A percentile compares a stretch with the other conserved stretches of the same genome.
phyloP scores from a whole-genome alignment of 2,888 invertebrate genomes.

The Agrenia bidenticulata region DNA sequence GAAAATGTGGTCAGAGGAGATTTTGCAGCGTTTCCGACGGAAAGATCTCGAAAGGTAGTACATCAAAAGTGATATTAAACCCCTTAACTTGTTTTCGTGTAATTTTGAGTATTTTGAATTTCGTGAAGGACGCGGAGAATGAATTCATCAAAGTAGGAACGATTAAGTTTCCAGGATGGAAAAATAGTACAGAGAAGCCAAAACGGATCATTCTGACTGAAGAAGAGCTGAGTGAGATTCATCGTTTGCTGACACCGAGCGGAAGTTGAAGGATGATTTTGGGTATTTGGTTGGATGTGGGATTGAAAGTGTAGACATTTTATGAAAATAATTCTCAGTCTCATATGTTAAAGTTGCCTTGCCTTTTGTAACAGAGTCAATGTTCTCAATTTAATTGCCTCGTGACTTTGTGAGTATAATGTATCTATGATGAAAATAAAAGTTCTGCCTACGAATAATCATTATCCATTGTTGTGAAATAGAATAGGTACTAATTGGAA shows the following conservation, averaged over 20 bases:
- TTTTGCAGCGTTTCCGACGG: constrained; percentile 44
- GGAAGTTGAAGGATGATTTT: too few species aligned
- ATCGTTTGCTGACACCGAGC: constrained; percentile 41
- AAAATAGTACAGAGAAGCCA: constrained; percentile 38
- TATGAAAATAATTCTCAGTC: too few species aligned
- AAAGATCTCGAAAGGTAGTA: constrained; percentile 30
- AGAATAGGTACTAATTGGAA: too few species aligned
- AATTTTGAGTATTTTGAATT: constrained; percentile 4
- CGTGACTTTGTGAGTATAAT: too few species aligned
- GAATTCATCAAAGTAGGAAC: constrained; percentile 43
- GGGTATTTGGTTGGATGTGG: too few species aligned
- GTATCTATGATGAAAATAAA: too few species aligned
- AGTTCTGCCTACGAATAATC: too few species aligned
- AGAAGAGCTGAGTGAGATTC: constrained; percentile 44
- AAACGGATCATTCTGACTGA: constrained; percentile 42
- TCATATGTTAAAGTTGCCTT: too few species aligned
- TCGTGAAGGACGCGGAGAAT: constrained; percentile 36
- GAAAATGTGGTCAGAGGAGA: constrained; percentile 44
- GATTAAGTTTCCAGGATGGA: constrained; percentile 51
- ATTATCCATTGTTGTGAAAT: too few species aligned
- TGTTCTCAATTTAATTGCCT: too few species aligned
- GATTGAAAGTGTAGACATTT: too few species aligned
- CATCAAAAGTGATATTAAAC: not conserved
- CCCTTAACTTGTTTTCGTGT: not conserved
- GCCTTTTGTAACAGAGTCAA: too few species aligned